These are phyloP conservation scores for Euphydryas editha DNA, from an alignment of 2,888 invertebrate genomes.

Conservation along the genomic window DNA sequence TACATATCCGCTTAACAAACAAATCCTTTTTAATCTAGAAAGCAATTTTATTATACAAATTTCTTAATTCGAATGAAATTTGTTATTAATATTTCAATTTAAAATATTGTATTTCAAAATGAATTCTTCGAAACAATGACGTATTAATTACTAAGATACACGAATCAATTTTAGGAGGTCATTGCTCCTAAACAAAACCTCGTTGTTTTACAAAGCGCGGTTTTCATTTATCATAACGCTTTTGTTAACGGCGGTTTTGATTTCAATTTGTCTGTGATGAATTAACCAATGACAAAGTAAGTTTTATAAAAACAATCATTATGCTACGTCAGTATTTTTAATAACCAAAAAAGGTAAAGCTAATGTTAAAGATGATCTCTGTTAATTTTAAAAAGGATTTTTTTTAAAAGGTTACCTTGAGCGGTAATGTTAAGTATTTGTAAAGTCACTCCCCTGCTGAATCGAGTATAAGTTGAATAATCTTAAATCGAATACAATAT, in stretches of 20 bases:
- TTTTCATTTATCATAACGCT: constrained; percentile 31
- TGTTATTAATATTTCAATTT: not conserved
- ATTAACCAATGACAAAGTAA: constrained; percentile 10
- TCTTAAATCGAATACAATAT: too few species aligned
- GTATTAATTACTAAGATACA: constrained; percentile 24
- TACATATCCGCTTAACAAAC: not conserved
- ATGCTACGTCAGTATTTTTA: not conserved
- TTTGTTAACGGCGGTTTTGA: constrained; percentile 33
- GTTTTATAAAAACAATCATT: not conserved
- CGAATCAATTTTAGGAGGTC: constrained; percentile 24
- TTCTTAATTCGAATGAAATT: not conserved
- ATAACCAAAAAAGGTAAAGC: too few species aligned
- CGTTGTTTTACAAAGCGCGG: constrained; percentile 13
- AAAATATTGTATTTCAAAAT: constrained; percentile 19
- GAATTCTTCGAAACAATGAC: constrained; percentile 10
- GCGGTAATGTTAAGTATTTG: too few species aligned
- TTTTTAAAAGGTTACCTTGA: too few species aligned
- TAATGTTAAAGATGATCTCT: not conserved
- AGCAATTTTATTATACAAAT: not conserved
- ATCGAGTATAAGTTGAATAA: too few species aligned
- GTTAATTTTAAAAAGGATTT: too few species aligned
- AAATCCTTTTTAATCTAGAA: constrained; percentile 4
- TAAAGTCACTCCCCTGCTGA: too few species aligned
- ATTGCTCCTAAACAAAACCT: constrained; percentile 1
- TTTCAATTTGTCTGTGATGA: constrained; percentile 32